Evolutionary conservation across 1,140 invertebrate genomes (phyloP), one percentile per base, ranked within the genome.

Genomic region (Leptopilina boulardi): DNA sequence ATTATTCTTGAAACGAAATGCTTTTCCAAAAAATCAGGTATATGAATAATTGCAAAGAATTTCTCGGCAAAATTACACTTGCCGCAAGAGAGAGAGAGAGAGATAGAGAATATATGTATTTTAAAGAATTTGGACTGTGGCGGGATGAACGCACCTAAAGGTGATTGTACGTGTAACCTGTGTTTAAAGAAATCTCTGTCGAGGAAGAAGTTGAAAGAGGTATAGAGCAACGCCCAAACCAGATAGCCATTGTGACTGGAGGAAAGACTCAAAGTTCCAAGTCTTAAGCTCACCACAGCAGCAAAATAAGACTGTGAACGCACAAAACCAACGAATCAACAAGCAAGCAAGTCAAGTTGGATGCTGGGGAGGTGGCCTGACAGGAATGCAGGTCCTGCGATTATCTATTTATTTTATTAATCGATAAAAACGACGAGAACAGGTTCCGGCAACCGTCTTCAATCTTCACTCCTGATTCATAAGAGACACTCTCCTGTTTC

Each of bases 361-460:
- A n/a, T n/a, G n/a, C 75, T 21, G 70, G 77, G 54, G 80, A 79
- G 80, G 77, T 81, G 82, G 81, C 78, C 79, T 80, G 78, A 70
- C 74, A 85, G 83, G 85, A 87, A 88, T 88, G 85, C 85, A 81
- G 83, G 83, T 83, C 81, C 84, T 79, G 83, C 80, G 84, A 87
- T 88, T 87, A 87, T 87, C 84, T 87, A 88, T 87, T 87, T 88
- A 88, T 88, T 88, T 87, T 87, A 86, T 88, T 86, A 87, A 87
- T 86, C 83, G 84, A 86, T 88, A 88, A 88, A 88, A 88, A 86
- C 54, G 77, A 71, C 77, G 81, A 84, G 80, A 88, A 85, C 85
- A 83, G 87, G 83, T 88, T 87, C 83, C 82, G 83, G 82, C 83
- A 84, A 81, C 76, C 76, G 77, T 80, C 79, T 83, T 78, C 76